Evolutionary conservation across 92 coral and sea anemone genomes (phyloP).

Genomic region (Porites divaricata): DNA sequence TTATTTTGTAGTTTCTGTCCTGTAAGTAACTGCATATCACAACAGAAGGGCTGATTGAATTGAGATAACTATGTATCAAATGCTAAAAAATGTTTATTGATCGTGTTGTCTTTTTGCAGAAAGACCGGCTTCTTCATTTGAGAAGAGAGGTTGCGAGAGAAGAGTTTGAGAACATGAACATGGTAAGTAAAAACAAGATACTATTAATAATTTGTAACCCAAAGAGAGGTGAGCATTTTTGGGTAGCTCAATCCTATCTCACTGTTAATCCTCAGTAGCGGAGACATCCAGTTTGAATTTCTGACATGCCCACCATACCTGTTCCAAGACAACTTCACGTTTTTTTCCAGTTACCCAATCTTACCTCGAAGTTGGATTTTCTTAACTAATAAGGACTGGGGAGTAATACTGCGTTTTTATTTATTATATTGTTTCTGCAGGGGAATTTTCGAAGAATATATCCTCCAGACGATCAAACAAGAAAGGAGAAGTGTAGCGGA

Average conservation of each 20-base stretch:
- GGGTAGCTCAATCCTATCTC: no score
- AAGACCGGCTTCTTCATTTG: slow-evolving; percentile 80
- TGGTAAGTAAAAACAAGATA: slow-evolving; percentile 57
- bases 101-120: slow-evolving; percentile 44
- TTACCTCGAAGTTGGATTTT: no score
- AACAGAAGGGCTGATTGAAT: no score
- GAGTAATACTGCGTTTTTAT: no score
- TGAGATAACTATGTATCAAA: no score
- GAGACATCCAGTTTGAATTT: neutral
- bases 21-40: no score
- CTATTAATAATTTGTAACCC: neutral
- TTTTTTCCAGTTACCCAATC: no score
- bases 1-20: no score
- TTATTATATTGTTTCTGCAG: slow-evolving; percentile 37
- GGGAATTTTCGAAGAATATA: slow-evolving; percentile 89
- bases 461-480: slow-evolving; percentile 91
- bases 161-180: slow-evolving; percentile 90
- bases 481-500: slow-evolving; percentile 80
- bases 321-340: no score
- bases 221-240: no score
- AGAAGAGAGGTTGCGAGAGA: slow-evolving; percentile 90
- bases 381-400: no score
- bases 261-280: neutral
- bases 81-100: no score
- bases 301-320: neutral